Base-by-base conservation (phyloP, 1,140 invertebrate genomes). In the Vollenhovia emeryi region DNA sequence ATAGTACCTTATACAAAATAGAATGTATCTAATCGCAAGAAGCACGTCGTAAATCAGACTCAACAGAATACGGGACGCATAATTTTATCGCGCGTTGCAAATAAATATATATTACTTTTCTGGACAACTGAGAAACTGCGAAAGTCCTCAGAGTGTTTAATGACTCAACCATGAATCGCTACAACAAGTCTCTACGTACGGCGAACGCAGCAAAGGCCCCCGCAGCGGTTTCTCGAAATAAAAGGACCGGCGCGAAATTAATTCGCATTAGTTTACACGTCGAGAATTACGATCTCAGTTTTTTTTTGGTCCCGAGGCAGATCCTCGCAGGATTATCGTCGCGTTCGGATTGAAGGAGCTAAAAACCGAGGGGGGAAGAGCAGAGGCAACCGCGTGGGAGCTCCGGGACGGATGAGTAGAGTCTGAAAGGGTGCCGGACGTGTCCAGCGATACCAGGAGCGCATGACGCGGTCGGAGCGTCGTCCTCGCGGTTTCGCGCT, bases 381-480 rank as follows among this genome's bases (percentile, higher is more conserved):
- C n/a, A n/a, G n/a, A n/a, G n/a, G n/a, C n/a, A n/a, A n/a, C n/a
- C n/a, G n/a, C n/a, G 3, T 36, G 33, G 11, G 6, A 30, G 18
- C 15, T 59, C 36, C 30, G 50, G 7, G 36, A 48, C 13, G 3
- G 13, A 60, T 27, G 73, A 83, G 48, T 60, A n/a, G 55, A 52
- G 13, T 85, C 62, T 36, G 50, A 71, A 93, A 93, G 89, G 89
- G 88, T 90, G 88, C 89, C 89, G 85, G 85, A 91, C 88, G 78
- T 87, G 90, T 89, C 86, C 87, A 74, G 76, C 82, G 79, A 62
- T 89, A 93, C 75, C 89, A 93, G 93, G 93, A 93, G 91, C 87
- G 86, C 91, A 93, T 88, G 84, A 85, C 48, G 55, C 87, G 33
- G 30, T 9, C 5, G 74, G 59, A 91, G 36, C 43, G 33, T 64